Base-by-base conservation (phyloP, 2,888 invertebrate species). In the Monochamus alternatus region DNA sequence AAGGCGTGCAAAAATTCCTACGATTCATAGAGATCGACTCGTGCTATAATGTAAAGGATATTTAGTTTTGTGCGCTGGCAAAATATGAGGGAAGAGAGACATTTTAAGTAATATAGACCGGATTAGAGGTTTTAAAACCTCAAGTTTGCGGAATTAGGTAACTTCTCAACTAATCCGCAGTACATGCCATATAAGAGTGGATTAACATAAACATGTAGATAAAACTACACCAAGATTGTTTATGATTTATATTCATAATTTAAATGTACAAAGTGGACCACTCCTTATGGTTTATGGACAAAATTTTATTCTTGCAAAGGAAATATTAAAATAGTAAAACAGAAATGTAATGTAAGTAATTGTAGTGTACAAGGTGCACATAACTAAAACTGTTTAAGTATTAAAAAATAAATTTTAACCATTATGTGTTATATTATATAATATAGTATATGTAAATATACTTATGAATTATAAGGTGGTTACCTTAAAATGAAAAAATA, bases 121-220 rank as follows among this genome's bases (percentile, higher is more conserved):
- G 85, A 84, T 85, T 85, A 84, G 82, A 82, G 83, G 85, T 86
- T 86, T 85, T 84, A 84, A 86, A 85, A 85, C 85, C 85, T 81
- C 83, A 81, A 85, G 82, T 86, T 85, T 82, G 83, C 85, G 83
- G 85, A 80, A 85, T 86, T 86, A 86, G 83, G 81, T 83, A 83
- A 85, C 83, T 85, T 86, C 82, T 83, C 81, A 76, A 73, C 80
- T 82, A 83, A 83, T 82, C 83, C 82, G 77, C 63, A 72, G 70
- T 81, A 83, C 85, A 86, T 84, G 84, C 83, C 85, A 85, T 85
- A 84, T 86, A 86, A 84, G 84, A 84, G 85, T 83, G 85, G 86
- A 86, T 86, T 86, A 86, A 81, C 85, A 83, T 83, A 84, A 84
- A 86, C 85, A 84, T 82, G 78, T 80, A 80, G 81, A 80, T 80